A percentile compares a stretch with the other conserved stretches of the same genome.
phyloP scores from a whole-genome alignment of 2,888 invertebrate species.

The Metacarcinus magister region DNA sequence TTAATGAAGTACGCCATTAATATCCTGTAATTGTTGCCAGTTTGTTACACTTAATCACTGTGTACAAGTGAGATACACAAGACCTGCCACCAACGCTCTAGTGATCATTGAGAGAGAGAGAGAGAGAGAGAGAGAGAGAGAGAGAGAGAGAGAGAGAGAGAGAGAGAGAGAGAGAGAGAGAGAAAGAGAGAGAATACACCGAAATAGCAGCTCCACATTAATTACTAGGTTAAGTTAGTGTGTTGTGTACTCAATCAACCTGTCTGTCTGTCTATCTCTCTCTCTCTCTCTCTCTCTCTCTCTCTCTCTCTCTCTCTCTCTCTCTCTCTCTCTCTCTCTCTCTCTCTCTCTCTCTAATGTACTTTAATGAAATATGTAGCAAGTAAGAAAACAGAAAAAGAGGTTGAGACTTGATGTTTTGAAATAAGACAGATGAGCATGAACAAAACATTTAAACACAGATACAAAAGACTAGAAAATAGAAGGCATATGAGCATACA shows the following conservation, averaged over 20 bases:
- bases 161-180: too few species aligned
- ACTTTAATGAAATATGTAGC: not conserved
- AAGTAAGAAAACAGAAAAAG: not conserved
- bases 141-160: too few species aligned
- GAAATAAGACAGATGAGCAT: too few species aligned
- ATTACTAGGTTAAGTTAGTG: too few species aligned
- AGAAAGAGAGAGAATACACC: too few species aligned
- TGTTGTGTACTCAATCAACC: not conserved
- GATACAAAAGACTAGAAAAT: too few species aligned
- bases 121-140: too few species aligned
- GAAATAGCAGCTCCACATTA: too few species aligned
- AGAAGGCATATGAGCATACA: too few species aligned
- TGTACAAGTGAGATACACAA: not conserved
- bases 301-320: slow-evolving; percentile 2
- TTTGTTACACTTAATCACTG: not conserved
- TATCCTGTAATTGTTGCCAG: not conserved
- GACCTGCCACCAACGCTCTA: not conserved
- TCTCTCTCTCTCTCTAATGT: not conserved
- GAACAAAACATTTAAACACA: too few species aligned
- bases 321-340: not conserved
- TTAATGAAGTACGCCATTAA: not conserved
- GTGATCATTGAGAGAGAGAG: not conserved
- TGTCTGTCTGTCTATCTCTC: not conserved
- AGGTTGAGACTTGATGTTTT: too few species aligned
- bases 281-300: slow-evolving; percentile 2